Evolutionary conservation across 2,113 vertebrate genomes (phyloP), one percentile per base, ranked within the genome.

Genomic region (Pipra filicauda): DNA sequence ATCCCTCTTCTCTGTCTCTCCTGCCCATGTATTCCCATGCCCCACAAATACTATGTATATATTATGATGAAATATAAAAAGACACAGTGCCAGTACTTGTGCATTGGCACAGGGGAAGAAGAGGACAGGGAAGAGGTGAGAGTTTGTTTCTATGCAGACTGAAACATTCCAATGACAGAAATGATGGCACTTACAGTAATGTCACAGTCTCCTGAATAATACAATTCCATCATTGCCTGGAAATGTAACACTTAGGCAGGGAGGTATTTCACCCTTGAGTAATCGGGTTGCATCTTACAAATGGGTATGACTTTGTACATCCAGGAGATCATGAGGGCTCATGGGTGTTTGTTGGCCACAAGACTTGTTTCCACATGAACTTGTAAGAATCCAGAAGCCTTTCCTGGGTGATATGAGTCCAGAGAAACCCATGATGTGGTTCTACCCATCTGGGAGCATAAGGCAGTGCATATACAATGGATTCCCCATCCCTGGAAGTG

Each of bases 151-250:
- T 46, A 58, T 57, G 65, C 76, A 91, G 55, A 22, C 61, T 79
- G 93, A 91, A 94, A 51, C 37, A 61, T 72, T 43, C 37, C 23
- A 72, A 52, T 46, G 54, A 61, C 67, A 95, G 79, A 77, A 91
- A 74, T 5, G 10, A 52, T 93, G 78, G 48, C 76, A 65, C 79
- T 84, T 96, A 80, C 72, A 90, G 88, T 89, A 93, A 94, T 74
- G 55, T 69, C 76, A 80, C 88, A 49, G 11, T 78, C 61, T 83
- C 78, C 79, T 71, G 44, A 84, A 86, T 35, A 75, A 59, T 44
- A 37, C 21, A 65, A 87, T 91, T 78, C 91, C 37, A 85, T 94
- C 96, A 91, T 65, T 96, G 91, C 65, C 44, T 95, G 92, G 90
- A 91, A 96, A 78, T 6, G 5, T 61, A 49, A 73, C 48, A 49